Evolutionary conservation across 2,888 invertebrate species (phyloP).

Genomic region (Mesorhabditis spiculigera): DNA sequence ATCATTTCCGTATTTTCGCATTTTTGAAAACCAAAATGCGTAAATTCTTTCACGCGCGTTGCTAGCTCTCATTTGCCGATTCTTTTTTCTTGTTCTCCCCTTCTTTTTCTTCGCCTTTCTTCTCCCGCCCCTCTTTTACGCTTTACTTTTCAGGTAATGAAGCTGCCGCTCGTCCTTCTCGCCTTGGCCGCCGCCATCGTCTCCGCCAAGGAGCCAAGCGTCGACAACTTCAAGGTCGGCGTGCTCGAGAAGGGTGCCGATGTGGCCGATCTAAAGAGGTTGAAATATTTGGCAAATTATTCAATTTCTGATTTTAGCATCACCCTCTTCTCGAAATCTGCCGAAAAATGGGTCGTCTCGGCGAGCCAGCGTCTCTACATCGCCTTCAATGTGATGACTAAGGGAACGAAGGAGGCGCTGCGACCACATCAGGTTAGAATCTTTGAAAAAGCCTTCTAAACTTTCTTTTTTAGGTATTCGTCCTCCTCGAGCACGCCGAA

Average conservation of each 20-base stretch:
- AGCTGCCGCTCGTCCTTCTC: too few species aligned
- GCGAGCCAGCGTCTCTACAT: constrained; percentile 73
- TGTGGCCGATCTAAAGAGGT: constrained; percentile 59
- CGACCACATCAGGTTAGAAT: constrained; percentile 63
- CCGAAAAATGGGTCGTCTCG: constrained; percentile 76
- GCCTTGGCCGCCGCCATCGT: too few species aligned
- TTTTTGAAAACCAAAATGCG: too few species aligned
- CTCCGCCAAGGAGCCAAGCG: constrained; percentile 34
- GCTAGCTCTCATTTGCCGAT: too few species aligned
- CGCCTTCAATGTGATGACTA: constrained; percentile 76
- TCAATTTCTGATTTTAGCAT: constrained; percentile 64
- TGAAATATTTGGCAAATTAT: background rate
- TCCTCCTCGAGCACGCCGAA: constrained; percentile 70
- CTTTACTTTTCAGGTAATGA: too few species aligned
- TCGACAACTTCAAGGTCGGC: constrained; percentile 68
- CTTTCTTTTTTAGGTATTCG: constrained; percentile 68
- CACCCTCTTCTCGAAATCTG: constrained; percentile 72
- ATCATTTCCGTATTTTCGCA: too few species aligned
- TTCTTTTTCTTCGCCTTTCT: too few species aligned
- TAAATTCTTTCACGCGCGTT: too few species aligned
- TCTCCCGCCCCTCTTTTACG: too few species aligned
- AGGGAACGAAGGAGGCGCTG: constrained; percentile 69
- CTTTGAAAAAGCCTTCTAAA: constrained; percentile 18
- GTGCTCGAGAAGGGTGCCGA: constrained; percentile 66
- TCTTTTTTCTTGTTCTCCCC: too few species aligned